A percentile compares a stretch with the other conserved stretches of the same genome.
phyloP scores from a whole-genome alignment of 2,113 vertebrate species.

The Oryzias woworae region DNA sequence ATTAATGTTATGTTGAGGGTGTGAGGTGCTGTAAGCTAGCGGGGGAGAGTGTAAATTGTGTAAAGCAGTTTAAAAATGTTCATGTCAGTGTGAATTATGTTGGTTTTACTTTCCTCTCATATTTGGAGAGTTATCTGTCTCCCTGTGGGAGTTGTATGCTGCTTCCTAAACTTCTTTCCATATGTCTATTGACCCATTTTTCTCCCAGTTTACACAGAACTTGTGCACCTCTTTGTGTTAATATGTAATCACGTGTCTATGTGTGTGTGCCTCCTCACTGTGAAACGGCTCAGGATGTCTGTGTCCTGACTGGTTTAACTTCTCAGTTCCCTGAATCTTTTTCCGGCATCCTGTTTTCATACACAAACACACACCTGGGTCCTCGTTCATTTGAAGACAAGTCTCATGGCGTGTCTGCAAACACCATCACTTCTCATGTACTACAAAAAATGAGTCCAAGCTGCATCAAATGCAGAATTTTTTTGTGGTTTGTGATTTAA shows the following conservation, averaged over 20 bases:
- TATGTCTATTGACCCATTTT: slow-evolving; percentile 2
- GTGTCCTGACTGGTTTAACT: slow-evolving; percentile 51
- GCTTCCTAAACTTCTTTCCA: not conserved
- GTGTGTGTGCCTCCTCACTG: slow-evolving; percentile 9
- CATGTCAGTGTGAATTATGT: slow-evolving; percentile 12
- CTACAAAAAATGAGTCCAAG: not conserved
- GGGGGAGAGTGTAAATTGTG: no score
- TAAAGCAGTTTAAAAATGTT: not conserved
- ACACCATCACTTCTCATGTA: not conserved
- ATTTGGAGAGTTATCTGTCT: not conserved
- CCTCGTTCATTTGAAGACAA: not conserved
- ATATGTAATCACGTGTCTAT: slow-evolving; percentile 17
- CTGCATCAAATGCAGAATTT: not conserved
- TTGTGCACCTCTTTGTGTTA: slow-evolving; percentile 22
- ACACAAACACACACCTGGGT: slow-evolving; percentile 31
- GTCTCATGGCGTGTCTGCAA: not conserved
- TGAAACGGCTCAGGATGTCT: slow-evolving; percentile 57
- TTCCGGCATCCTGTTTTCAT: slow-evolving; percentile 59
- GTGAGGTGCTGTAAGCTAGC: no score
- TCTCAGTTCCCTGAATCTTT: slow-evolving; percentile 34
- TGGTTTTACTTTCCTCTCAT: not conserved
- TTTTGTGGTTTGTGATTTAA: no score
- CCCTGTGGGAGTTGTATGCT: slow-evolving; percentile 45
- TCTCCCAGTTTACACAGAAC: not conserved
- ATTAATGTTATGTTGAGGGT: no score